phyloP scores from a whole-genome alignment of 2,113 vertebrate species.

The Pionites leucogaster region DNA sequence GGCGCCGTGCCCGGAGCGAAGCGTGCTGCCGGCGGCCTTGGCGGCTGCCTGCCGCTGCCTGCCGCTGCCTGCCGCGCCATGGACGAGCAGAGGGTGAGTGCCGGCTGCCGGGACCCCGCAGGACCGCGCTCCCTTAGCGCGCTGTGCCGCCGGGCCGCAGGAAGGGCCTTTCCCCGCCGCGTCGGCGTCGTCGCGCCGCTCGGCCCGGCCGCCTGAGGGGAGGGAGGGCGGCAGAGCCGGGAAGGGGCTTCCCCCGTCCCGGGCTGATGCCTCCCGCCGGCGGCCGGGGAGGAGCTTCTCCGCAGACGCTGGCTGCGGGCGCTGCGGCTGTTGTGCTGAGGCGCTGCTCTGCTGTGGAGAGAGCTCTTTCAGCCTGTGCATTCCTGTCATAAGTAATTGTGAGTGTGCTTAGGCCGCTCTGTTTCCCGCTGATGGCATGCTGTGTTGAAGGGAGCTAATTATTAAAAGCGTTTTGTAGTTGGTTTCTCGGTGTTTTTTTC shows the following conservation, averaged over 20 bases:
- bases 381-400: background rate
- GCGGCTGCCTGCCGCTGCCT: fast-evolving
- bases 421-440: background rate
- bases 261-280: background rate
- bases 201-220: background rate
- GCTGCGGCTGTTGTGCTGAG: background rate
- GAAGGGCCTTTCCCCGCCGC: background rate
- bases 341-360: background rate
- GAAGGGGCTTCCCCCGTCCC: fast-evolving
- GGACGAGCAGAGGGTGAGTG: slow-evolving; percentile 53
- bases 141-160: too few relatives aligned
- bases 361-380: background rate
- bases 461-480: background rate
- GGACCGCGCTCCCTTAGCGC: too few relatives aligned
- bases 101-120: background rate
- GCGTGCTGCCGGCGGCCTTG: too few relatives aligned
- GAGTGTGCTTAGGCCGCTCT: background rate
- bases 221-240: too few relatives aligned
- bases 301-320: fast-evolving
- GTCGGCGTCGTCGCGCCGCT: too few relatives aligned
- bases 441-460: background rate
- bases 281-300: fast-evolving
- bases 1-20: fast-evolving
- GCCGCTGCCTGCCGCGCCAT: background rate
- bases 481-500: background rate